Percentiles rank a stretch among this genome's conserved stretches.
Evolutionary conservation across 2,113 vertebrate genomes (phyloP).

Genomic region (Callionymus lyra): DNA sequence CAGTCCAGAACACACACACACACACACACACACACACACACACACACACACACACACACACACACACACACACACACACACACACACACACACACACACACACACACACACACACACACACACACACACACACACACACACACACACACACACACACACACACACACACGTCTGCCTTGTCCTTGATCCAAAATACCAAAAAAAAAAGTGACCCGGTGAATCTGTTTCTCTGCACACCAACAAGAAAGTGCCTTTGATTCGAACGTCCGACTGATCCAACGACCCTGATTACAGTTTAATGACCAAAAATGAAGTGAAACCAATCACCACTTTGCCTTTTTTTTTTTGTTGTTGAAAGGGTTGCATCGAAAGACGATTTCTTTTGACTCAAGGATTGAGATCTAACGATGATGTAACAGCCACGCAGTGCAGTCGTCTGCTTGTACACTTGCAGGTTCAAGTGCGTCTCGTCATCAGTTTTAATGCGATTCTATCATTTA

Average conservation of each 20-base stretch:
- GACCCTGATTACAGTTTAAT: slow-evolving; percentile 64
- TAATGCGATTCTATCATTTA: not conserved
- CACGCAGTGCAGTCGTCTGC: slow-evolving; percentile 22
- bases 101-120: too few species aligned
- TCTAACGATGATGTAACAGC: not conserved
- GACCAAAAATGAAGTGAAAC: slow-evolving; percentile 78
- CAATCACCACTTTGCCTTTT: slow-evolving; percentile 95
- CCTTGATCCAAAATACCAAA: slow-evolving; percentile 78
- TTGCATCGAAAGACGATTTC: too few species aligned
- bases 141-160: too few species aligned
- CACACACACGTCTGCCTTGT: slow-evolving; percentile 76
- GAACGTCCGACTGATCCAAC: slow-evolving; percentile 67
- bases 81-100: too few species aligned
- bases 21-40: too few species aligned
- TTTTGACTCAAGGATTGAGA: not conserved
- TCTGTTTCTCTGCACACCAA: slow-evolving; percentile 81
- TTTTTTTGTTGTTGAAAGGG: too few species aligned
- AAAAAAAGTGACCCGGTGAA: slow-evolving; percentile 61
- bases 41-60: too few species aligned
- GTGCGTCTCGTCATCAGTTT: slow-evolving; percentile 30
- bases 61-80: too few species aligned
- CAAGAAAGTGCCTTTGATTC: slow-evolving; percentile 97
- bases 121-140: too few species aligned
- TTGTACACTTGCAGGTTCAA: slow-evolving; percentile 60
- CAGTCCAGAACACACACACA: too few species aligned